Base-by-base conservation (phyloP, 1,140 invertebrate species). In the Bombus polaris region DNA sequence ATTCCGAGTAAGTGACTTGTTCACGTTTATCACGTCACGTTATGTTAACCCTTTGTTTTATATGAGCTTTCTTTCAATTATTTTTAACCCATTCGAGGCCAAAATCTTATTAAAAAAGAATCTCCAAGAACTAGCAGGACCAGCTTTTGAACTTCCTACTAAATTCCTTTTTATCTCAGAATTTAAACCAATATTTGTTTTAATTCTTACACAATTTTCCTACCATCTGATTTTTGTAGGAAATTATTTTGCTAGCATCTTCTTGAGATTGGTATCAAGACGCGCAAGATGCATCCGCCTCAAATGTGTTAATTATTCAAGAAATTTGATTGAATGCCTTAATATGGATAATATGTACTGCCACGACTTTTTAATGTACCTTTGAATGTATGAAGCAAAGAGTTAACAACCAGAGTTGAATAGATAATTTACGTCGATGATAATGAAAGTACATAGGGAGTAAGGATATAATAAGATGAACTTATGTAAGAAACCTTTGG, bases 391-490 rank as follows among this genome's bases (percentile, higher is more conserved):
- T 39, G n/a, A 79, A 84, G 28, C 82, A 70, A 44, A 42, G 62
- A 66, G 47, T 70, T 57, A 57, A 70, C 47, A 32, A 78, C 32
- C 22, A 78, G 37, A 44, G 28, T 71, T 59, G 15, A 79, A 57
- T 32, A 59, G 42, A 57, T 79, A 59, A 62, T 59, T 85, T 78
- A 78, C 47, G 53, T 88, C 87, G 57, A 81, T 81, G 84, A 83
- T 85, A 87, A 90, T 90, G 91, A 92, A 93, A 93, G 91, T 93
- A 93, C 57, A 39, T 89, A 91, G 85, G 18, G 15, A 62, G 66
- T 90, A 91, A 90, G 84, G 59, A 73, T 75, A 78, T n/a, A 82
- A 57, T 72, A 85, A 80, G 75, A 59, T 80, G 15, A 35, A 72
- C 32, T 72, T 72, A 42, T 68, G 13, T 37, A 59, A 79, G 6